Conservation (phyloP, 2,113 vertebrate species). For the Notothenia coriiceps region DNA sequence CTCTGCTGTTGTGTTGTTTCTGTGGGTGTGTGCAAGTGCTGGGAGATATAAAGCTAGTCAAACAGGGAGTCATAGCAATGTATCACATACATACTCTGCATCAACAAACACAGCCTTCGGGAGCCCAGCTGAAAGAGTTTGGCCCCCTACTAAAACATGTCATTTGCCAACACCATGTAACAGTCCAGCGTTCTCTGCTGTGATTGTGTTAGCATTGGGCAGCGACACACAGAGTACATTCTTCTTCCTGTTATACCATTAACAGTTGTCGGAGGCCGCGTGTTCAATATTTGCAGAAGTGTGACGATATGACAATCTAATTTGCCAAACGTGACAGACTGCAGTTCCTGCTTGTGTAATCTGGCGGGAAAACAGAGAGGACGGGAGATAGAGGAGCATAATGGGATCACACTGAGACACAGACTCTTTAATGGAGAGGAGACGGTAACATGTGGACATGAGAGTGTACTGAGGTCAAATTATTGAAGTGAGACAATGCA, state of each 20-base stretch:
- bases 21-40: constrained; percentile 16
- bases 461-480: not conserved
- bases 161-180: not conserved
- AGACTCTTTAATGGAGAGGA: not conserved
- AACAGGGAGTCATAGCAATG: constrained; percentile 22
- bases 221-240: constrained; percentile 1
- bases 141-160: not conserved
- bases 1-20: constrained; percentile 30
- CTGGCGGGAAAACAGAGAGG: constrained; percentile 1
- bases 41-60: constrained; percentile 46
- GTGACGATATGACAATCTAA: constrained; percentile 24
- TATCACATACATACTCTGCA: constrained; percentile 31
- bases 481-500: not conserved
- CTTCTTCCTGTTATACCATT: constrained; percentile 21
- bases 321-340: constrained; percentile 29
- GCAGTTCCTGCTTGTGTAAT: constrained; percentile 11
- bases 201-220: constrained; percentile 39
- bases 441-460: not conserved
- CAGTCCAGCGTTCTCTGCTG: not conserved
- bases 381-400: not conserved
- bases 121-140: constrained; percentile 4
- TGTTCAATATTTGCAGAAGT: constrained; percentile 36
- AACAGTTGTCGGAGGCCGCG: constrained; percentile 19
- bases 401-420: not conserved
- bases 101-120: constrained; percentile 24